These are phyloP conservation scores for Dichetophora obliterata DNA, from an alignment of 2,888 invertebrate species.

Conservation along the genomic window DNA sequence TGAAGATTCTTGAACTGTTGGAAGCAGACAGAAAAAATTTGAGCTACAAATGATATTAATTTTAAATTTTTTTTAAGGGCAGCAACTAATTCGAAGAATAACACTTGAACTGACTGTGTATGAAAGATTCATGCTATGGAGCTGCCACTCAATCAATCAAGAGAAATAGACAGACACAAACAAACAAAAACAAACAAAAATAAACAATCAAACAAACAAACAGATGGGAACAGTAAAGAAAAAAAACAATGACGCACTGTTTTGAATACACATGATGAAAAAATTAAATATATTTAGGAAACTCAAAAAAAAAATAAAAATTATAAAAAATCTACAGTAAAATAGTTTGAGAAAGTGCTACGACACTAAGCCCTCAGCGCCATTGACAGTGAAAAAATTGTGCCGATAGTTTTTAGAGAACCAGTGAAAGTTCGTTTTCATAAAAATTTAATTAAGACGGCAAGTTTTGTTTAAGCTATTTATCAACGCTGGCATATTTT, in stretches of 20 bases:
- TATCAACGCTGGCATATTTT: too few relatives aligned
- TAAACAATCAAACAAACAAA: not conserved
- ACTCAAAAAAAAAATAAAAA: not conserved
- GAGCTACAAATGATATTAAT: constrained; percentile 1
- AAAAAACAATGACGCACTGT: not conserved
- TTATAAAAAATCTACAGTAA: not conserved
- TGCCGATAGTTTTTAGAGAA: too few relatives aligned
- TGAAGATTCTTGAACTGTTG: not conserved
- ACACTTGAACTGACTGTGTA: constrained; percentile 9
- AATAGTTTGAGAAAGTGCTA: not conserved
- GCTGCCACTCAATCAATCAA: constrained; percentile 25
- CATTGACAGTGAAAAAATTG: constrained; percentile 2
- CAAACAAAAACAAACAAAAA: not conserved
- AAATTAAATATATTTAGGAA: not conserved
- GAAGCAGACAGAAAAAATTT: not conserved
- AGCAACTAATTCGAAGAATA: constrained; percentile 6
- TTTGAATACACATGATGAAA: not conserved
- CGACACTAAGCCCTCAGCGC: not conserved
- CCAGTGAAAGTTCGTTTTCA: too few relatives aligned
- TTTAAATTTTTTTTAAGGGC: not conserved
- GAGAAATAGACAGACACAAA: not conserved
- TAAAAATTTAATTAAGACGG: not conserved
- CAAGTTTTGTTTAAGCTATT: too few relatives aligned
- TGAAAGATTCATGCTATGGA: not conserved
- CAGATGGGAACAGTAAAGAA: not conserved